Conservation (phyloP, 2,888 invertebrate species). For the Drosophila fulvimacula region DNA sequence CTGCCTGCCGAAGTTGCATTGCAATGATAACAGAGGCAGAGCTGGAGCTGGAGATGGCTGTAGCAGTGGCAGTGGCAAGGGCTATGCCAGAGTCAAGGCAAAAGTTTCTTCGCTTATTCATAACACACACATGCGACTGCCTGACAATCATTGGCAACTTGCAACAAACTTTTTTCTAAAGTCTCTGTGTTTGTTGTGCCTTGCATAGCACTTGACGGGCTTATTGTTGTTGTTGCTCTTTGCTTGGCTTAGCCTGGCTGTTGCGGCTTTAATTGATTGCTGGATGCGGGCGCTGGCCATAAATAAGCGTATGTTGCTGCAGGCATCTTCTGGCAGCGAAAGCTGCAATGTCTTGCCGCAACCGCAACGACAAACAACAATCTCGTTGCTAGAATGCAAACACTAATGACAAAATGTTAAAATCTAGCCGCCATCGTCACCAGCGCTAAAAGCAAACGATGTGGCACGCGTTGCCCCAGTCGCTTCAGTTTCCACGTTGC, state of each 20-base stretch:
- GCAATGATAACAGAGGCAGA: constrained; percentile 29
- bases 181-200: constrained; percentile 13
- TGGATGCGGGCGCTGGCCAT: constrained; percentile 31
- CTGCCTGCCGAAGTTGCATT: constrained; percentile 20
- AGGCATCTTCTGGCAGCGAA: constrained; percentile 41
- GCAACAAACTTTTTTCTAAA: constrained; percentile 22
- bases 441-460: constrained; percentile 66
- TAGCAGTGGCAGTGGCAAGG: constrained; percentile 7
- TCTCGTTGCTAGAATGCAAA: constrained; percentile 73
- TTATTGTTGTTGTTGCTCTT: constrained; percentile 19
- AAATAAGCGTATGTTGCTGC: constrained; percentile 40
- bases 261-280: constrained; percentile 69
- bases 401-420: constrained; percentile 81
- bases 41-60: not conserved
- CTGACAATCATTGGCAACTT: constrained; percentile 57
- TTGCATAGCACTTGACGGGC: constrained; percentile 44
- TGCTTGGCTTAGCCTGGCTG: constrained; percentile 25
- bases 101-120: constrained; percentile 78
- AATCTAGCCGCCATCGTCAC: constrained; percentile 70
- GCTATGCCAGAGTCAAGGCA: constrained; percentile 27
- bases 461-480: constrained; percentile 36
- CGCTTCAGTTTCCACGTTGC: not conserved
- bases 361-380: constrained; percentile 72
- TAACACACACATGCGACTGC: constrained; percentile 55
- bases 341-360: constrained; percentile 60